Conservation (phyloP, 2,888 invertebrate species). For the Camponotus fellah region DNA sequence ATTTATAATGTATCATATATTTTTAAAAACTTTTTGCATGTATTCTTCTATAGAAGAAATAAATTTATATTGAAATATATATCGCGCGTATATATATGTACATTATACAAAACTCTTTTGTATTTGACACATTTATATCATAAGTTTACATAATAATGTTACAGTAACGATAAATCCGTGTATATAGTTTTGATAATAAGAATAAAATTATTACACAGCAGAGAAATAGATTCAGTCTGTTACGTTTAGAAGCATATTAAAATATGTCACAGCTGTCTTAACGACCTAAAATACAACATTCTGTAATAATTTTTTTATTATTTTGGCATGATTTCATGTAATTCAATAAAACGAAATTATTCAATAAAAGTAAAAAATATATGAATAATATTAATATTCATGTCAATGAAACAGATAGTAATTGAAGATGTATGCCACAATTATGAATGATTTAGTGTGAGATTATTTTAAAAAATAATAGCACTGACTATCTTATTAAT, state of each 20-base stretch:
- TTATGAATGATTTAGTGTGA: neutral
- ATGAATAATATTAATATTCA: neutral
- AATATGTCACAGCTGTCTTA: constrained; percentile 35
- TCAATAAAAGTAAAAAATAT: neutral
- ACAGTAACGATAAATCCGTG: neutral
- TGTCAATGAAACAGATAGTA: neutral
- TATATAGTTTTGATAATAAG: neutral
- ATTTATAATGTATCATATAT: neutral
- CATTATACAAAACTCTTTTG: neutral
- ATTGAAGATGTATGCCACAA: neutral
- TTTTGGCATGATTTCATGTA: neutral
- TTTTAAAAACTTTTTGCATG: neutral
- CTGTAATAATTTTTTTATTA: neutral
- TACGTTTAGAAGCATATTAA: constrained; percentile 33
- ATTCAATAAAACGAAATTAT: neutral
- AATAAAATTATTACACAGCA: neutral
- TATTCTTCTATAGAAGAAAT: neutral
- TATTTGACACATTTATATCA: constrained; percentile 12
- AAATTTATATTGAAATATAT: constrained; percentile 10
- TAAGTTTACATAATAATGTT: neutral
- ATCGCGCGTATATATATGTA: neutral
- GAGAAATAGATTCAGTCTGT: neutral
- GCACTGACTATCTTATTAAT: neutral
- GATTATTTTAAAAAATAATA: neutral
- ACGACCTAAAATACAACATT: constrained; percentile 18